Evolutionary conservation across 2,797 vertebrate genomes (phyloP), one percentile per base, ranked within the genome.

Genomic region (Margarornis squamiger): DNA sequence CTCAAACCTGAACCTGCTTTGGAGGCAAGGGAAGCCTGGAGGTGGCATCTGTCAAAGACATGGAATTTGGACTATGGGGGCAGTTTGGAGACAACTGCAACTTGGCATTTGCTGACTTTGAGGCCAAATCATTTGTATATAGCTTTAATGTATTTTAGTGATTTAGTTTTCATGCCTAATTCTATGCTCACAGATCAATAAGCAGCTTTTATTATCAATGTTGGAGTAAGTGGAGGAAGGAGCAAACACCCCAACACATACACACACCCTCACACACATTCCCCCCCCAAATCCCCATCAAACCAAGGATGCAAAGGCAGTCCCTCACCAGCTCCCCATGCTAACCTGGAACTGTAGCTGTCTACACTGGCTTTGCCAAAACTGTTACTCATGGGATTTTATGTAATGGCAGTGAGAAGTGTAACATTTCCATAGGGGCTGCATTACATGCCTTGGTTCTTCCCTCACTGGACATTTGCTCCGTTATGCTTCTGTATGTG

Each of bases 281-380:
- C 2, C 0, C 6, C 0, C 2, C 1, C 13, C 19, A 51, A 39
- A 39, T 30, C 20, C 21, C 24, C 15, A 19, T 81, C 12, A 41
- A 86, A 71, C 7, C 12, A 77, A 0, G 34, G 23, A 18, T 81
- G 30, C 12, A 75, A n/a, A 67, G 48, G 20, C 45, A 70, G 5
- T 57, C 21, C 23, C 16, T 71, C 39, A 19, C 12, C 51, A 51
- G 30, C 24, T 77, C 9, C 32, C 18, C 14, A 3, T 51, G 59
- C n/a, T 51, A 51, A 29, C 30, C 17, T 65, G 26, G 12, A 89
- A 18, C 34, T 51, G 7, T 14, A 34, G n/a, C 51, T 86, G 18
- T 58, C 24, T 72, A 4, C 15, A 2, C 7, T 30, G 41, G 5
- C 30, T 78, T 77, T 10, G 3, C 74, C 26, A 45, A 39, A 89